Evolutionary conservation across 2,113 vertebrate genomes (phyloP).

Genomic region (Entomyzon cyanotis): DNA sequence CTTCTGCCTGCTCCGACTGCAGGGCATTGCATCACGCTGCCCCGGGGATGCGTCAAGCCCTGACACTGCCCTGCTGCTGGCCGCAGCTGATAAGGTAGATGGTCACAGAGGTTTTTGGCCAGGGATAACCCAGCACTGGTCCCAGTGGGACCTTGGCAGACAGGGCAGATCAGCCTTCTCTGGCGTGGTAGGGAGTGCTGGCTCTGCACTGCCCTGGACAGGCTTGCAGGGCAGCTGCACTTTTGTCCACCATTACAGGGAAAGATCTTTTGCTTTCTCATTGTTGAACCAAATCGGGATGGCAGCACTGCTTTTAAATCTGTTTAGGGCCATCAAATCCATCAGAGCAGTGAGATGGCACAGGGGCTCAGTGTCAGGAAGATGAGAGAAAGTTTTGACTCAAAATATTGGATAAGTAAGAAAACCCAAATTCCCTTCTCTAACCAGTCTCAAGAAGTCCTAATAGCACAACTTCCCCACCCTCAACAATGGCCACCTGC

Average conservation of each 20-base stretch:
- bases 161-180: neutral
- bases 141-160: neutral
- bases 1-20: too few species aligned
- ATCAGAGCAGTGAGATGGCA: neutral
- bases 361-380: neutral
- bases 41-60: too few species aligned
- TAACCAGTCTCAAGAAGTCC: too few species aligned
- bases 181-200: neutral
- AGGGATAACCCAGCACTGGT: rapidly evolving
- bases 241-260: rapidly evolving
- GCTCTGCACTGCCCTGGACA: neutral
- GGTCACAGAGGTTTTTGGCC: neutral
- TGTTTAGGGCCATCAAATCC: rapidly evolving
- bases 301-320: neutral
- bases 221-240: neutral
- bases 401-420: rapidly evolving
- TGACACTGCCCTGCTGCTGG: neutral
- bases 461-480: rapidly evolving
- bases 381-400: neutral
- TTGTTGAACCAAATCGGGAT: rapidly evolving
- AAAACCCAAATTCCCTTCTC: neutral
- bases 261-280: neutral
- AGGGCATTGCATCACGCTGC: too few species aligned
- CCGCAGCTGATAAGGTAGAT: neutral
- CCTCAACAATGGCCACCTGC: rapidly evolving